These are phyloP conservation scores for Pantherophis alleghaniensis DNA, from an alignment of 2,797 vertebrate genomes.

Conservation along the genomic window DNA sequence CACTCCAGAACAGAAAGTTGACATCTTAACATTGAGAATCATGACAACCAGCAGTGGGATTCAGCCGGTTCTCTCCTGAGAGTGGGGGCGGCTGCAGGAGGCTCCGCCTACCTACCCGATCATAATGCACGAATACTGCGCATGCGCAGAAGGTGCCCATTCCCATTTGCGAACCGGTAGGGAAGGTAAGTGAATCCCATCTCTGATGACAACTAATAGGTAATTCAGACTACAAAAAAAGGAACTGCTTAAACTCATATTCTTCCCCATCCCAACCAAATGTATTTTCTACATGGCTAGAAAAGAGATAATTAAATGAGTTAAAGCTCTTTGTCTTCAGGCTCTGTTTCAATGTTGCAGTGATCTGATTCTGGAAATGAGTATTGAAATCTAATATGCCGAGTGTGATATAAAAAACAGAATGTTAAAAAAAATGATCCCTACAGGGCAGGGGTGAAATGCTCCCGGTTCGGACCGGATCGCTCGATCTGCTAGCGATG, in stretches of 20 bases:
- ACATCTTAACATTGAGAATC: slow-evolving; percentile 16
- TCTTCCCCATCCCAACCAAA: slow-evolving; percentile 33
- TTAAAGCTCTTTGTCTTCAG: slow-evolving; percentile 60
- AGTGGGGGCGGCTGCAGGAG: no score
- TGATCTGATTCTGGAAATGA: slow-evolving; percentile 69
- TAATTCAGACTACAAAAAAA: slow-evolving; percentile 41
- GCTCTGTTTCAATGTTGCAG: slow-evolving; percentile 60
- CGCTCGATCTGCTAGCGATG: no score
- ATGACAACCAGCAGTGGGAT: background rate
- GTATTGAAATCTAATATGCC: slow-evolving; percentile 52
- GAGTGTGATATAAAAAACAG: slow-evolving; percentile 57
- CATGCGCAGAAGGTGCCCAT: no score
- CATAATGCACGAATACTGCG: no score
- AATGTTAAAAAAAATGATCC: slow-evolving; percentile 22
- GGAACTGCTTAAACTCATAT: slow-evolving; percentile 48
- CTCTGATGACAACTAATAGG: slow-evolving; percentile 23
- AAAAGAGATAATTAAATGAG: slow-evolving; percentile 64
- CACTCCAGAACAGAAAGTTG: slow-evolving; percentile 6
- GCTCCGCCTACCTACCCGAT: no score
- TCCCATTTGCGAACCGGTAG: no score
- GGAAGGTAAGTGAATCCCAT: no score
- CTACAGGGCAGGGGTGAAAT: background rate
- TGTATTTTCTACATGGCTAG: slow-evolving; percentile 65
- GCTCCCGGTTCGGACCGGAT: no score
- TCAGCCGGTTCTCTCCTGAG: no score